phyloP scores from a whole-genome alignment of 2,888 invertebrate species.

The Rhimphoctona megacephalus region DNA sequence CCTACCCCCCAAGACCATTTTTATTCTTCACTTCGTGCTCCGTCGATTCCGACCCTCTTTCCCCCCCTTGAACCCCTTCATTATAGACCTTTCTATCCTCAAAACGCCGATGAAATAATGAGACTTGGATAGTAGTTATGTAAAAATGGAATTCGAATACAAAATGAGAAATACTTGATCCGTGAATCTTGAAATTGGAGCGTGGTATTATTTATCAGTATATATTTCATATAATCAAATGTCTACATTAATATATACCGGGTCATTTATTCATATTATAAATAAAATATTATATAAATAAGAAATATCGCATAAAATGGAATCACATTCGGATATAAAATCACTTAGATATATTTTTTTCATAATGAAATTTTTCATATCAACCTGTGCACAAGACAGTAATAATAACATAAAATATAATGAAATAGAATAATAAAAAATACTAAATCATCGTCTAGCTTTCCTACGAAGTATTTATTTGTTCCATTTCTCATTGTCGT shows the following conservation, averaged over 20 bases:
- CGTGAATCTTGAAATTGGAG: conserved; percentile 6
- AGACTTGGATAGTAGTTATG: conserved; percentile 53
- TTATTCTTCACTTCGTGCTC: conserved; percentile 17
- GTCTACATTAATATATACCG: too few relatives aligned
- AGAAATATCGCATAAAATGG: background rate
- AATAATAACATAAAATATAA: background rate
- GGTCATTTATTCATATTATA: background rate
- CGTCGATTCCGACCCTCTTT: too few relatives aligned
- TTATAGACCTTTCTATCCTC: conserved; percentile 50
- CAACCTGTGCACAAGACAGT: background rate
- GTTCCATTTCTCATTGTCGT: conserved; percentile 22
- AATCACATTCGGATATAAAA: background rate
- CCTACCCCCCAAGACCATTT: conserved; percentile 44
- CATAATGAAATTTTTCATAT: background rate
- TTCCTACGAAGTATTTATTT: background rate
- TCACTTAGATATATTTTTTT: background rate
- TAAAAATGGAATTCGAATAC: conserved; percentile 47
- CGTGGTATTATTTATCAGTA: background rate
- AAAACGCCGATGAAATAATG: conserved; percentile 65
- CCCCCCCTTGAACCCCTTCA: conserved; percentile 17
- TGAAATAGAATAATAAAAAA: background rate
- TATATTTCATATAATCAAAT: background rate
- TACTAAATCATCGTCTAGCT: background rate
- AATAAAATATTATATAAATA: background rate
- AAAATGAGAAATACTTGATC: conserved; percentile 45